A percentile compares a stretch with the other conserved stretches of the same genome.
phyloP scores from a whole-genome alignment of 2,888 invertebrate genomes.

The Drosophila atroscutellata region DNA sequence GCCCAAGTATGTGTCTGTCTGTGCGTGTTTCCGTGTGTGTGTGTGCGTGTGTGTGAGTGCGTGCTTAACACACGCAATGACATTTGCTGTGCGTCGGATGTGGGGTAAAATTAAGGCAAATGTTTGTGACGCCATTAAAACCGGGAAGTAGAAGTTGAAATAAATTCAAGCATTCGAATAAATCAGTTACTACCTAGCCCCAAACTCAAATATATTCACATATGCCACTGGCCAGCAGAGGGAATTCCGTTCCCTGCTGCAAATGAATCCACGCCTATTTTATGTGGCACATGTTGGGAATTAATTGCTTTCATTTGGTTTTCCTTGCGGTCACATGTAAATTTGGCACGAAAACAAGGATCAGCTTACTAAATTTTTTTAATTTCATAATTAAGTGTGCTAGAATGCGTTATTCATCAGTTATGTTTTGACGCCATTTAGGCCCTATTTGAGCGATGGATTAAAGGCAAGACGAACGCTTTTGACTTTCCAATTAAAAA shows the following conservation, averaged over 20 bases:
- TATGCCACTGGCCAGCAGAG: not conserved
- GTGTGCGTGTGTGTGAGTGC: conserved; percentile 29
- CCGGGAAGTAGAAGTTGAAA: conserved; percentile 58
- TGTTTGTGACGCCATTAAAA: conserved; percentile 64
- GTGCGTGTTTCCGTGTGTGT: not conserved
- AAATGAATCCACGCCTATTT: conserved; percentile 33
- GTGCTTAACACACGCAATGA: conserved; percentile 59
- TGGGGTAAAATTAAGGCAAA: conserved; percentile 54
- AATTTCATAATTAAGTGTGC: not conserved
- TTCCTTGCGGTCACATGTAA: not conserved
- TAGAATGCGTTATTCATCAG: conserved; percentile 6
- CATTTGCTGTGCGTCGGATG: conserved; percentile 27
- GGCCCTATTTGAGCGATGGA: not conserved
- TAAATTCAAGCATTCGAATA: conserved; percentile 63
- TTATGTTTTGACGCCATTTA: conserved; percentile 17
- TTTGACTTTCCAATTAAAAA: conserved; percentile 59
- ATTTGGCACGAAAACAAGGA: not conserved
- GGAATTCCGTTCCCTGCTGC: not conserved
- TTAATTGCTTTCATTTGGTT: not conserved
- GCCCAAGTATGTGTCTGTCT: conserved; percentile 5
- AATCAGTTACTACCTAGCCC: conserved; percentile 28
- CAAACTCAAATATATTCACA: conserved; percentile 28
- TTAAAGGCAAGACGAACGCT: conserved; percentile 10
- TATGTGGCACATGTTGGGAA: not conserved
- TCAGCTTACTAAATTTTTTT: not conserved